phyloP scores from a whole-genome alignment of 2,113 vertebrate genomes.

The Patagioenas fasciata region DNA sequence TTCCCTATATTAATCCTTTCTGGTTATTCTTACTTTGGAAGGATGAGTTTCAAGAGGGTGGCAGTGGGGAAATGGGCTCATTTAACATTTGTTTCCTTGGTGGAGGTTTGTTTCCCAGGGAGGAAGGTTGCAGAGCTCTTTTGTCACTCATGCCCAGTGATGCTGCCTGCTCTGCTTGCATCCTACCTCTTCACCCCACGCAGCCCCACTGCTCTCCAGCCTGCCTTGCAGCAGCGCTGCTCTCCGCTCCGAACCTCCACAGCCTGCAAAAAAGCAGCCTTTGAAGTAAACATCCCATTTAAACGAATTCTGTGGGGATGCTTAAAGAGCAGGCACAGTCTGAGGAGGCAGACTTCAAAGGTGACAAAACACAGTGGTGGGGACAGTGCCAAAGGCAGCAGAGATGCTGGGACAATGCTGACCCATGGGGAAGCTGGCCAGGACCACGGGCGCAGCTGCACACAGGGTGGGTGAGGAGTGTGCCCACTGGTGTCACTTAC shows the following conservation, averaged over 20 bases:
- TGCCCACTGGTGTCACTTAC: no score
- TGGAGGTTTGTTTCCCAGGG: background rate
- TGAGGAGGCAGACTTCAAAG: background rate
- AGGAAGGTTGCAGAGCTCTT: background rate
- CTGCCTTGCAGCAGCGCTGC: background rate
- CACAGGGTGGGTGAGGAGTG: fast-evolving
- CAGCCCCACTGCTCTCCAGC: background rate
- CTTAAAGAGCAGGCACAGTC: background rate
- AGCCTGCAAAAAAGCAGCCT: background rate
- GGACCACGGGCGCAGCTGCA: fast-evolving
- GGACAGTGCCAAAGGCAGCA: background rate
- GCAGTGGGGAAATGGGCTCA: background rate
- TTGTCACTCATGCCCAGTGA: background rate
- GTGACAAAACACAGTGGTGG: background rate
- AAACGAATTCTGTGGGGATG: background rate
- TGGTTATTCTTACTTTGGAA: background rate
- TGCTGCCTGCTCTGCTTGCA: background rate
- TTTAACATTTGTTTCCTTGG: background rate
- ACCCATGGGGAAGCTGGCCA: background rate
- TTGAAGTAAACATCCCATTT: background rate
- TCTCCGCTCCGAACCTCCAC: background rate
- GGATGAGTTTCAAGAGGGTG: background rate
- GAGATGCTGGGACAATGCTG: fast-evolving
- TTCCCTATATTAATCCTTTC: background rate
- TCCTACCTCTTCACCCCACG: background rate